These are phyloP conservation scores for Rhinoptilus africanus DNA, from an alignment of 2,113 vertebrate species.

Conservation along the genomic window DNA sequence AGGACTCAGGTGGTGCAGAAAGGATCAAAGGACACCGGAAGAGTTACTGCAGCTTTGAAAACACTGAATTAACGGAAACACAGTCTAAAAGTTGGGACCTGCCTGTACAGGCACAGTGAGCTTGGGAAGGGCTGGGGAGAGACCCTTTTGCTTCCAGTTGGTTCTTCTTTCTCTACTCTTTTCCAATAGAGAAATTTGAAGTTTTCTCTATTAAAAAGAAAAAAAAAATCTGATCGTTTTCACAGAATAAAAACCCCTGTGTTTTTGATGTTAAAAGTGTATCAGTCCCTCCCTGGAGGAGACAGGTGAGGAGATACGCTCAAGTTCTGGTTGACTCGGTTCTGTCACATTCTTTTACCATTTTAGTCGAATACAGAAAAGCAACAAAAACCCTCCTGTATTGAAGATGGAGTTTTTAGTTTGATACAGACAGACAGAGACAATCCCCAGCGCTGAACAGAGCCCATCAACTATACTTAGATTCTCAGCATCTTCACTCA, in stretches of 20 bases:
- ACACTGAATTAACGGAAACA: background rate
- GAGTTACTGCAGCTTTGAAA: background rate
- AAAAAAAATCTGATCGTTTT: background rate
- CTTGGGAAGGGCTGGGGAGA: background rate
- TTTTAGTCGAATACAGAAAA: background rate
- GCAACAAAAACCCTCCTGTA: background rate
- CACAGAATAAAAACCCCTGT: background rate
- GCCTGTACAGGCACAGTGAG: background rate
- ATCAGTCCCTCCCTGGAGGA: background rate
- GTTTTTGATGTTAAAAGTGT: background rate
- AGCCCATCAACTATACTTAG: background rate
- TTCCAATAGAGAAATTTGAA: background rate
- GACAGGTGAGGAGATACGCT: background rate
- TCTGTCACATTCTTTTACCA: slow-evolving; percentile 24
- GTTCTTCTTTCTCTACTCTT: background rate
- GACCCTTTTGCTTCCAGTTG: background rate
- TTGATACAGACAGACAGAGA: slow-evolving; percentile 13
- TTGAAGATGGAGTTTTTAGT: slow-evolving; percentile 2
- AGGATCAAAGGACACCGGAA: background rate
- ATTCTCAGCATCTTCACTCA: background rate
- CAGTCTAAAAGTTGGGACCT: background rate
- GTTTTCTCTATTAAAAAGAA: background rate
- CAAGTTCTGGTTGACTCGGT: background rate
- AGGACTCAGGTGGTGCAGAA: background rate
- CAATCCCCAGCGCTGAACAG: background rate